These are phyloP conservation scores for Cosmia trapezina DNA, from an alignment of 2,888 invertebrate species.

Conservation along the genomic window DNA sequence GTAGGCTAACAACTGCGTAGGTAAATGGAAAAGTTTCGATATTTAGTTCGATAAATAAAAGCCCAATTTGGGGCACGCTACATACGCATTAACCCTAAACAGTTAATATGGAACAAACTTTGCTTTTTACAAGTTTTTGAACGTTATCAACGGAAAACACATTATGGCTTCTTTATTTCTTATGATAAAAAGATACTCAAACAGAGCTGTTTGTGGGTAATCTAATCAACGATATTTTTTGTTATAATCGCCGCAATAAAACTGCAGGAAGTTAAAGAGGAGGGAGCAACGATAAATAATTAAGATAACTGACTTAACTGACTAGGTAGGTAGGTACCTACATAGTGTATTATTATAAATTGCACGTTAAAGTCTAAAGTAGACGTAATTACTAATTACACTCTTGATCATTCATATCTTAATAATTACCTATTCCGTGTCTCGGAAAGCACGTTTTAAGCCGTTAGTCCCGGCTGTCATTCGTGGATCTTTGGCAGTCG, in stretches of 20 bases:
- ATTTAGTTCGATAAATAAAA: slow-evolving; percentile 43
- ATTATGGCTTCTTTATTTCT: slow-evolving; percentile 19
- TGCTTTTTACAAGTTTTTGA: slow-evolving; percentile 46
- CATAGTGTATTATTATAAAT: slow-evolving; percentile 31
- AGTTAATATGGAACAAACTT: slow-evolving; percentile 47
- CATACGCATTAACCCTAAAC: slow-evolving; percentile 47
- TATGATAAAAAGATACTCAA: not conserved
- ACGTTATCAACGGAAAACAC: slow-evolving; percentile 33
- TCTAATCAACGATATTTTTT: slow-evolving; percentile 33
- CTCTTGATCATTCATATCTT: too few species aligned
- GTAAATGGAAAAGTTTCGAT: slow-evolving; percentile 50
- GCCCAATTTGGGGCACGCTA: slow-evolving; percentile 53
- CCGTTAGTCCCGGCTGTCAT: too few species aligned
- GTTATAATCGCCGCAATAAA: slow-evolving; percentile 20
- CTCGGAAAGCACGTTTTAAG: too few species aligned
- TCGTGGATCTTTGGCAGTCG: too few species aligned
- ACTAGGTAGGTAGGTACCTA: not conserved
- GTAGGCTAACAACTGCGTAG: slow-evolving; percentile 12
- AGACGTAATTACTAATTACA: too few species aligned
- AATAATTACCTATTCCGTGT: too few species aligned
- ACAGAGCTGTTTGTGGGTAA: slow-evolving; percentile 19
- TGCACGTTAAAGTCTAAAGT: too few species aligned
- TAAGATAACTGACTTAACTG: too few species aligned
- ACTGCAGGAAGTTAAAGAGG: slow-evolving; percentile 48
- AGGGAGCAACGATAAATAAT: slow-evolving; percentile 22